phyloP scores from a whole-genome alignment of 2,888 invertebrate genomes.

The Rotaria sp. region DNA sequence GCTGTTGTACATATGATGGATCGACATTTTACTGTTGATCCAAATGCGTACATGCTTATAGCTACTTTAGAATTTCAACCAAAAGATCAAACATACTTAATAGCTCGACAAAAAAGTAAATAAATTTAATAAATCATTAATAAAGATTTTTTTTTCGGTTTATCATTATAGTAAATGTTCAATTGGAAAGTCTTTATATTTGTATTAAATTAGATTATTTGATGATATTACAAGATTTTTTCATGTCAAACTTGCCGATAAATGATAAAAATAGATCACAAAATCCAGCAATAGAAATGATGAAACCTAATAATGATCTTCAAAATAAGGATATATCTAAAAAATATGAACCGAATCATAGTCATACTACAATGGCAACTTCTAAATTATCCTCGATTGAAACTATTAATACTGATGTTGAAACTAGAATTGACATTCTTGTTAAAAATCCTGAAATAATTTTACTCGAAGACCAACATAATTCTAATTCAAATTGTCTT shows the following conservation, averaged over 20 bases:
- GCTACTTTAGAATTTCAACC: not conserved
- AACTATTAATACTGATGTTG: not conserved
- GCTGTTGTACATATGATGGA: conserved; percentile 43
- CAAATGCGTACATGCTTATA: conserved; percentile 48
- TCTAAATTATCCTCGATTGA: too few relatives aligned
- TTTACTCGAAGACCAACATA: conserved; percentile 71
- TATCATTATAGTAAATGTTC: conserved; percentile 66
- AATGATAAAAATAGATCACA: conserved; percentile 1
- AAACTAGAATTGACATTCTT: conserved; percentile 66
- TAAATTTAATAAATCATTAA: too few relatives aligned
- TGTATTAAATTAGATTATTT: conserved; percentile 86
- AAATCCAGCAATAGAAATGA: too few relatives aligned
- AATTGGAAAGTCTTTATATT: conserved; percentile 78
- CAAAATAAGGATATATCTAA: too few relatives aligned
- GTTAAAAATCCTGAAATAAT: conserved; percentile 79
- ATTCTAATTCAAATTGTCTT: conserved; percentile 69
- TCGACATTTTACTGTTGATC: conserved; percentile 60
- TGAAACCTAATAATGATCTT: too few relatives aligned
- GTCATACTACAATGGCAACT: too few relatives aligned
- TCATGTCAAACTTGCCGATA: conserved; percentile 57
- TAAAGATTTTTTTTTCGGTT: not conserved
- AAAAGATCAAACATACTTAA: not conserved
- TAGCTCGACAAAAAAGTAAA: not conserved
- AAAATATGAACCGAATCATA: too few relatives aligned
- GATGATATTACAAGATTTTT: conserved; percentile 74